These are phyloP conservation scores for Ranitomeya imitator DNA, from an alignment of 2,113 vertebrate species.

Conservation along the genomic window DNA sequence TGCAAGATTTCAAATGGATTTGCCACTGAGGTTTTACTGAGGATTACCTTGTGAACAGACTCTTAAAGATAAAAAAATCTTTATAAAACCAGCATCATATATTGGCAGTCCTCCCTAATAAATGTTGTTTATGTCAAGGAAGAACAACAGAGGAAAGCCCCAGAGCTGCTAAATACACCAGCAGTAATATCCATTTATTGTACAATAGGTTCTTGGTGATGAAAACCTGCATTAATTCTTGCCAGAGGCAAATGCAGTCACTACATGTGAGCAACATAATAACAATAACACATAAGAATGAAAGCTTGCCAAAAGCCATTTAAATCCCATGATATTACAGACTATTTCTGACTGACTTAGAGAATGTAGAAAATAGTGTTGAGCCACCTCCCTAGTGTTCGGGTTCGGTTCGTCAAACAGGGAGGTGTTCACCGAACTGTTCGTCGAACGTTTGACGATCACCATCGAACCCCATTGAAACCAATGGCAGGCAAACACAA, in stretches of 20 bases:
- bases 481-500: no score
- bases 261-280: slow-evolving; percentile 5
- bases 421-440: no score
- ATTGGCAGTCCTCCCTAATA: neutral
- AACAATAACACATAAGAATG: neutral
- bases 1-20: no score
- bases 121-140: neutral
- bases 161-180: neutral
- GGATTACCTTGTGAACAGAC: no score
- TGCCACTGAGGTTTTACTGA: no score
- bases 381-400: no score
- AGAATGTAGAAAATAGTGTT: no score
- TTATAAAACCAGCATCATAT: neutral
- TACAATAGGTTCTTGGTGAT: neutral
- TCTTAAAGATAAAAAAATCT: no score
- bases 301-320: neutral
- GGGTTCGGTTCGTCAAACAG: no score
- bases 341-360: neutral
- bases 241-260: neutral
- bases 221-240: neutral
- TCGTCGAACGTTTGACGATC: no score
- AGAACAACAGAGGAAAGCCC: neutral
- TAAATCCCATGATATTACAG: neutral
- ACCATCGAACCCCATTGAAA: no score
- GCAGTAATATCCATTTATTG: slow-evolving; percentile 21